These are phyloP conservation scores for Hippoglossus stenolepis DNA, from an alignment of 2,113 vertebrate genomes.

Conservation along the genomic window DNA sequence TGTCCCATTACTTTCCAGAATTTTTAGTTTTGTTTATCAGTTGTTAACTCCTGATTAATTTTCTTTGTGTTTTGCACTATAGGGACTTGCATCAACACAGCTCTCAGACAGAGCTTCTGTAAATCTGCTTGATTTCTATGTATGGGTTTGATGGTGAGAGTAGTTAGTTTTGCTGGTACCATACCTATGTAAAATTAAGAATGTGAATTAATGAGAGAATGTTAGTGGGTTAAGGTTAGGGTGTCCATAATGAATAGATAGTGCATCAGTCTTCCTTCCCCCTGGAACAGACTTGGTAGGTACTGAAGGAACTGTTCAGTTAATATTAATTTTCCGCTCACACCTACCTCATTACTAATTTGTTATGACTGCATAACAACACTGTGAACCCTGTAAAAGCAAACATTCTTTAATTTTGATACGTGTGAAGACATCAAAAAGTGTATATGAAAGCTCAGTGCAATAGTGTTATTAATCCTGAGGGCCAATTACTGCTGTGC, in stretches of 20 bases:
- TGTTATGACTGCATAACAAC: conserved; percentile 43
- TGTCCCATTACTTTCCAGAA: not conserved
- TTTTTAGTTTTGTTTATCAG: not conserved
- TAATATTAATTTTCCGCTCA: conserved; percentile 13
- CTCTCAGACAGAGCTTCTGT: not conserved
- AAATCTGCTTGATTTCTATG: not conserved
- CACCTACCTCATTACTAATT: conserved; percentile 45
- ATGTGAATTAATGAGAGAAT: not conserved
- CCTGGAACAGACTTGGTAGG: not conserved
- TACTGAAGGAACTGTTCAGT: conserved; percentile 3
- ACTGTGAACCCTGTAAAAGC: conserved; percentile 30
- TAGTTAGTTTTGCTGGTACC: not conserved
- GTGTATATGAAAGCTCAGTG: not conserved
- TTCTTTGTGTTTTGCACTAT: not conserved
- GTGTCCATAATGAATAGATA: too few relatives aligned
- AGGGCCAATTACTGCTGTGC: not conserved
- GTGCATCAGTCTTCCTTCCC: not conserved
- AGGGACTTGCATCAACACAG: not conserved
- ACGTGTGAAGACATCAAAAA: not conserved
- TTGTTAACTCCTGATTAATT: not conserved
- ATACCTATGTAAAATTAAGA: not conserved
- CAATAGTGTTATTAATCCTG: not conserved
- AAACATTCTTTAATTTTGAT: not conserved
- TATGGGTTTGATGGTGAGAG: not conserved
- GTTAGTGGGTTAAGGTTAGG: not conserved